Base-by-base conservation (phyloP, 2,113 vertebrate genomes). In the Psilopsiagon aymara region DNA sequence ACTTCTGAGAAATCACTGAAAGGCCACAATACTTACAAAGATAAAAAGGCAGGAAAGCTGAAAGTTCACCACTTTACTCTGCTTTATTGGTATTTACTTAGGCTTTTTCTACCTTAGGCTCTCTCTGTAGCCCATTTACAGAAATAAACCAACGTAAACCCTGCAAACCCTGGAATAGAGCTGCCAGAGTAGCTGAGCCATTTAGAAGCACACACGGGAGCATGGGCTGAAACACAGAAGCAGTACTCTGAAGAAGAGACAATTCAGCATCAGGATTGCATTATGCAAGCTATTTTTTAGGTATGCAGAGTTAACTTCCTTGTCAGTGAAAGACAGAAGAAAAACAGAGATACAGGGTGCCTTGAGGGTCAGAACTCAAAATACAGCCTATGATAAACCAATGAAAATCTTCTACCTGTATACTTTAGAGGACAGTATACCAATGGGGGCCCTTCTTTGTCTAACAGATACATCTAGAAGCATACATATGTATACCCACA, bases 401-500 rank as follows among this genome's bases (percentile, higher is more conserved):
- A 94, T 91, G 53, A 69, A 88, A 94, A 94, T 24, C 47, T 76
- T 80, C 49, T 49, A 60, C 39, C 90, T 94, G 86, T 69, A 52
- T 52, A 64, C 8, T 76, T 87, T 8, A 57, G 39, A 57, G 51
- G 39, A 64, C 27, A 73, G 43, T n/a, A 63, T 7, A 88, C 35
- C 33, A 86, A 69, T 6, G 7, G 20, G 10, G 5, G 6, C 13
- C 19, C 14, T 88, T 94, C 16, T 66, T 93, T 82, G 73, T 43
- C 64, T 46, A 88, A 21, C 7, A 66, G 37, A 80, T 71, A 55
- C 39, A 73, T 52, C 29, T 33, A 60, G 82, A 68, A 37, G 35
- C 20, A n/a, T 46, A 20, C 4, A 77, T 41, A 76, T 29, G 7
- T 49, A 73, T 33, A 80, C 13, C 43, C 67, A 67, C 23, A 86